Conservation (phyloP, 1,140 invertebrate species). For the Drusus annulatus region DNA sequence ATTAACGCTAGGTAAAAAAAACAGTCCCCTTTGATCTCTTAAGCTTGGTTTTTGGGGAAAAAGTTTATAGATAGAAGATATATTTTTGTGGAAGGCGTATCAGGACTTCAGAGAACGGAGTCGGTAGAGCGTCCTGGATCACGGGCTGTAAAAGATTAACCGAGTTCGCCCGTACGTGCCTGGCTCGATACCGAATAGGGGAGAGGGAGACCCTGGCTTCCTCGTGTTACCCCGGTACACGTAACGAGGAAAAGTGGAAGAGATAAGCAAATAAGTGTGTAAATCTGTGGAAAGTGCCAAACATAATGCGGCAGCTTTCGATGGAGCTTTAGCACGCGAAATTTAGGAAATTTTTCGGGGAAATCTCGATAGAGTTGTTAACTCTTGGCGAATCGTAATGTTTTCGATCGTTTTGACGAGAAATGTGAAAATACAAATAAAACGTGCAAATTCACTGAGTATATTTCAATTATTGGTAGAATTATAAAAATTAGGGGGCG, state of each 20-base stretch:
- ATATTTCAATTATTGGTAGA: no score
- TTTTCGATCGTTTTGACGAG: no score
- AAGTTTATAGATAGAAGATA: background rate
- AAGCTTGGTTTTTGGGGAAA: background rate
- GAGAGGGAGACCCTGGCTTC: conserved; percentile 6
- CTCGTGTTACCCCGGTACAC: conserved; percentile 41
- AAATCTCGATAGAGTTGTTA: no score
- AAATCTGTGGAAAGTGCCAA: background rate
- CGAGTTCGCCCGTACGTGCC: conserved; percentile 47
- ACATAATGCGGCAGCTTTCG: conserved; percentile 10
- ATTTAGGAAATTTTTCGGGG: no score
- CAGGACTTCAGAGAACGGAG: conserved; percentile 32
- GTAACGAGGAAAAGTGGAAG: background rate
- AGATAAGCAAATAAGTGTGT: conserved; percentile 23
- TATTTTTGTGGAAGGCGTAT: conserved; percentile 19
- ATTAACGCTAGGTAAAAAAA: conserved; percentile 18
- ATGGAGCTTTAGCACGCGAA: background rate
- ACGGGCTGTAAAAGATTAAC: conserved; percentile 53
- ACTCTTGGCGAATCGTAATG: no score
- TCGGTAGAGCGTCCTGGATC: conserved; percentile 16
- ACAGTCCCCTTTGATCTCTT: conserved; percentile 18
- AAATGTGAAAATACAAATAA: no score
- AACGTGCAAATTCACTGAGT: no score
- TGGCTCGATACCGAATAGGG: conserved; percentile 52
- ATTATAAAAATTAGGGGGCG: no score